These are phyloP conservation scores for Oscheius sp. DNA, from an alignment of 2,888 invertebrate species.

Conservation along the genomic window DNA sequence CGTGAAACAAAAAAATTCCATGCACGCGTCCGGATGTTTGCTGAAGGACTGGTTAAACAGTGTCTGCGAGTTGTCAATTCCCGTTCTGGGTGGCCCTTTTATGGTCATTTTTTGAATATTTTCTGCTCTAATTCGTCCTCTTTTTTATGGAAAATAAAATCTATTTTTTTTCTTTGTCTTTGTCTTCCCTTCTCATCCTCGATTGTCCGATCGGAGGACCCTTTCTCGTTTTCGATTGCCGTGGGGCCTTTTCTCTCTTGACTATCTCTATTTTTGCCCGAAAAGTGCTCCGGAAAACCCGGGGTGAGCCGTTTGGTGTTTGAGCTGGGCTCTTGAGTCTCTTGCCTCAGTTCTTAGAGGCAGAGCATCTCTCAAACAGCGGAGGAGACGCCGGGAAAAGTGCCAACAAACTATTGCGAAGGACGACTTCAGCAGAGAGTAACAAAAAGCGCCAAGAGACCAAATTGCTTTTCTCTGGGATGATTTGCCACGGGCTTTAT, in stretches of 20 bases:
- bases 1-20: conserved; percentile 20
- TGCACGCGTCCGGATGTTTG: conserved; percentile 16
- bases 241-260: not conserved
- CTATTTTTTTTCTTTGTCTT: too few relatives aligned
- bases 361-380: conserved; percentile 31
- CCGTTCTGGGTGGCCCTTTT: conserved; percentile 12
- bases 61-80: conserved; percentile 10
- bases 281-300: conserved; percentile 26
- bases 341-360: too few relatives aligned
- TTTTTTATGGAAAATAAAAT: too few relatives aligned
- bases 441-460: not conserved
- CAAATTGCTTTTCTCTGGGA: not conserved
- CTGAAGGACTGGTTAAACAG: conserved; percentile 10
- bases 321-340: conserved; percentile 27
- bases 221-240: too few relatives aligned
- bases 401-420: conserved; percentile 27
- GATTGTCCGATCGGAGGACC: too few relatives aligned
- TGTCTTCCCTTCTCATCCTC: too few relatives aligned
- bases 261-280: not conserved
- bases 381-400: conserved; percentile 15
- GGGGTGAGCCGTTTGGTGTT: conserved; percentile 28
- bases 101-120: not conserved
- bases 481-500: conserved; percentile 6
- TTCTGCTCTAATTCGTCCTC: too few relatives aligned
- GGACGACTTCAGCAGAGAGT: conserved; percentile 12